Evolutionary conservation across 2,888 invertebrate genomes (phyloP), one percentile per base, ranked within the genome.

Genomic region (Aleiodes testaceus): DNA sequence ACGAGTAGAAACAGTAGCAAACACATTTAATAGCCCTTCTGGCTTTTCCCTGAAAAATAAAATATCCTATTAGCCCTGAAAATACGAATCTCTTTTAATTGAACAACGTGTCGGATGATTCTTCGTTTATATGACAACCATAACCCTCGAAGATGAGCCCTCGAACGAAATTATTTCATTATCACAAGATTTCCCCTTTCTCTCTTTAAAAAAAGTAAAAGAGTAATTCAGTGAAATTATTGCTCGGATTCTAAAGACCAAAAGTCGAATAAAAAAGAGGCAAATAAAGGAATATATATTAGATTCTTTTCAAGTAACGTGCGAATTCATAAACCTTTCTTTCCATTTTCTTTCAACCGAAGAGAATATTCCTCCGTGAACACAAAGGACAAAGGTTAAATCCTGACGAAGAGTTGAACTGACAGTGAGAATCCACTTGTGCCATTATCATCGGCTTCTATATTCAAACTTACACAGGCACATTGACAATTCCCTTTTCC

Each of bases 61-160:
- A 82, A 81, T 80, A 79, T 80, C 79, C 82, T 81, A 81, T 84
- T 82, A 84, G 79, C 26, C 26, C 26, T 26, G 26, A 26, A 26
- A 26, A 26, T 26, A 26, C 26, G n/a, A 26, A 26, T 26, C 5
- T 5, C 26, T 26, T 26, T 26, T 26, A 26, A 26, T 26, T 26
- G 5, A 5, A 26, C 26, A 26, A 26, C 3, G 26, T 26, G 26
- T 26, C 5, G 26, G 26, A 26, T 26, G 26, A 26, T 26, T 2
- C 26, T 26, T 5, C 26, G 26, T 26, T 26, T 26, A 26, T 26
- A 26, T 26, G 3, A 26, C 26, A 26, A 59, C 55, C 30, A 36
- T 71, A 49, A 72, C 66, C 59, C 50, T 22, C 55, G 36, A 36
- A 0, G 42, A 52, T 4, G 18, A 7, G 9, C 12, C 20, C 3